Conservation (phyloP, 2,797 vertebrate species). For the Propithecus perrieri region DNA sequence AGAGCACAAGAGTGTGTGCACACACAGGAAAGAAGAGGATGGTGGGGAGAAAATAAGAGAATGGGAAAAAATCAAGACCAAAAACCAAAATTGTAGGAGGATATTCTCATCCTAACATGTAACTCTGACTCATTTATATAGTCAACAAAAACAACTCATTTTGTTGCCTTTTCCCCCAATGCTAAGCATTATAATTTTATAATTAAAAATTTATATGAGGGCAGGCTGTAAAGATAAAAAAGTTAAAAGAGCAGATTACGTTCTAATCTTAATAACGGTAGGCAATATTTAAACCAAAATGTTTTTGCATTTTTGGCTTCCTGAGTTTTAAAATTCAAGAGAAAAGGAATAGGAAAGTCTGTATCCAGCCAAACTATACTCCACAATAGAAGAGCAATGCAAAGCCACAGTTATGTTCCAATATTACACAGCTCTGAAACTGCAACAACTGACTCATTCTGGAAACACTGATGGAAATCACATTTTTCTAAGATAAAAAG, state of each 20-base stretch:
- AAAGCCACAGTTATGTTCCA: slow-evolving; percentile 39
- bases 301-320: slow-evolving; percentile 20
- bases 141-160: slow-evolving; percentile 59
- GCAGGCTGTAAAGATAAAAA: background rate
- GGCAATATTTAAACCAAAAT: background rate
- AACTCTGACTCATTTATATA: slow-evolving; percentile 53
- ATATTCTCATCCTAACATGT: background rate
- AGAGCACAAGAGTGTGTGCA: background rate
- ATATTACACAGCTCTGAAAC: slow-evolving; percentile 6
- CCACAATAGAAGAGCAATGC: background rate
- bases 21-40: background rate
- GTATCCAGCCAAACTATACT: background rate
- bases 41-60: background rate
- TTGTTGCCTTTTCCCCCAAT: background rate
- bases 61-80: background rate
- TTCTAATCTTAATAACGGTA: background rate
- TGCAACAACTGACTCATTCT: slow-evolving; percentile 20
- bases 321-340: slow-evolving; percentile 50
- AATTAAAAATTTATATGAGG: slow-evolving; percentile 21
- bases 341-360: slow-evolving; percentile 25
- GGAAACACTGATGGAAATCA: slow-evolving; percentile 38
- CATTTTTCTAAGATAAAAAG: slow-evolving; percentile 16
- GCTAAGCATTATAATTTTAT: slow-evolving; percentile 37
- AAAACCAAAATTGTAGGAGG: slow-evolving; percentile 38
- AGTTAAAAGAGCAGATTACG: background rate